Evolutionary conservation across 2,888 invertebrate genomes (phyloP), one percentile per base, ranked within the genome.

Genomic region (Melinaea menophilus): DNA sequence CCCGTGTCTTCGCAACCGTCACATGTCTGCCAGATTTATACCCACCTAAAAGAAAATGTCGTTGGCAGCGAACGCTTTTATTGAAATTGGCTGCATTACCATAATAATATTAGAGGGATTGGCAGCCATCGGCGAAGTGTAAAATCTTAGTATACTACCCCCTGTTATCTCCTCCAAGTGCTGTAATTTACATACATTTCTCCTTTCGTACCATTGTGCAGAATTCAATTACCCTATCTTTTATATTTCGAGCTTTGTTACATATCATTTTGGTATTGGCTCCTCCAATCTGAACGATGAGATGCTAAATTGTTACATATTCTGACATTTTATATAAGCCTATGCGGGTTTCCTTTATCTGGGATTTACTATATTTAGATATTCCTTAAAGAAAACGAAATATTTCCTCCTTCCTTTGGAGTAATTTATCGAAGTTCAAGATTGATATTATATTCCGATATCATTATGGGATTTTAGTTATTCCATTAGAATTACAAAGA

Each of bases 101-200:
- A 90, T 90, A 90, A 89, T 89, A 86, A 85, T 89, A 90, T 88
- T 85, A 89, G 82, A 86, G 82, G 86, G 87, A 88, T 89, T 88
- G 88, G 88, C 86, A 87, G 84, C 84, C 82, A 86, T 85, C 82
- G 82, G 75, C 82, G 80, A 77, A 82, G 85, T 84, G 86, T 87
- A 84, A 86, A 86, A 86, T 85, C 85, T 86, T 80, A 80, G 84
- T 79, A 79, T 79, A 81, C 72, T 72, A 72, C 79, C 77, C 81
- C 75, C 79, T 80, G 84, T 84, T 85, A 85, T 81, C 81, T 70
- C 67, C 69, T 66, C 69, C 70, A 70, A 73, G 72, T 75, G 72
- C 73, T 66, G 77, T 73, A 77, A 79, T 79, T 76, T 86, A 84
- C 86, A 86, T 83, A 85, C 69, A 76, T 74, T 84, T 81, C 76